Conservation (phyloP, 2,797 vertebrate genomes). For the Geotrypetes seraphini region DNA sequence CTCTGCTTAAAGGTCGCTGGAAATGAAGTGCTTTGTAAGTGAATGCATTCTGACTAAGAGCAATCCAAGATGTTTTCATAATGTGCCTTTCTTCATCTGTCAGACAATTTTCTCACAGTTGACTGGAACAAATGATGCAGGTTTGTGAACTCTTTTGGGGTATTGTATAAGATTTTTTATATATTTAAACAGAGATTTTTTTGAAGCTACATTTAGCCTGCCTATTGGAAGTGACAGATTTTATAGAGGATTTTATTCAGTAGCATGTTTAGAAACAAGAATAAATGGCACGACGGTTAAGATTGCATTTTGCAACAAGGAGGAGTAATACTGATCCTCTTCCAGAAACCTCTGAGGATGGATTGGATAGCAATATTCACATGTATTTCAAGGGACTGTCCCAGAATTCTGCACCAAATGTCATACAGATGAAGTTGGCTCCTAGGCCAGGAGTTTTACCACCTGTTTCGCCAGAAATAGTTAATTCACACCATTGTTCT, state of each 20-base stretch:
- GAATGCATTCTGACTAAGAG: conserved; percentile 44
- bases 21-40: conserved; percentile 47
- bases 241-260: conserved; percentile 54
- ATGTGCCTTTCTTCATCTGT: conserved; percentile 53
- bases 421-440: conserved; percentile 71
- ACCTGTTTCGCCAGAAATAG: conserved; percentile 57
- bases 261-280: conserved; percentile 71
- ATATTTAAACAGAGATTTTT: conserved; percentile 50
- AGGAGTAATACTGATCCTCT: conserved; percentile 87
- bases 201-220: conserved; percentile 61
- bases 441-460: conserved; percentile 42
- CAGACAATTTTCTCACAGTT: conserved; percentile 45
- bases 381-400: conserved; percentile 42
- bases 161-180: conserved; percentile 60
- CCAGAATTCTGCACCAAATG: conserved; percentile 49
- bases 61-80: conserved; percentile 45
- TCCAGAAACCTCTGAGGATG: conserved; percentile 70
- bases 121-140: conserved; percentile 37
- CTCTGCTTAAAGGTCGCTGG: conserved; percentile 39
- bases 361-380: conserved; percentile 46
- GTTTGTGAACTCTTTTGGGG: conserved; percentile 62
- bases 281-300: conserved; percentile 83
- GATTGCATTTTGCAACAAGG: conserved; percentile 81
- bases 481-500: conserved; percentile 51
- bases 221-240: conserved; percentile 31